Evolutionary conservation across 1,140 invertebrate genomes (phyloP).

Genomic region (Procambarus virginalis): DNA sequence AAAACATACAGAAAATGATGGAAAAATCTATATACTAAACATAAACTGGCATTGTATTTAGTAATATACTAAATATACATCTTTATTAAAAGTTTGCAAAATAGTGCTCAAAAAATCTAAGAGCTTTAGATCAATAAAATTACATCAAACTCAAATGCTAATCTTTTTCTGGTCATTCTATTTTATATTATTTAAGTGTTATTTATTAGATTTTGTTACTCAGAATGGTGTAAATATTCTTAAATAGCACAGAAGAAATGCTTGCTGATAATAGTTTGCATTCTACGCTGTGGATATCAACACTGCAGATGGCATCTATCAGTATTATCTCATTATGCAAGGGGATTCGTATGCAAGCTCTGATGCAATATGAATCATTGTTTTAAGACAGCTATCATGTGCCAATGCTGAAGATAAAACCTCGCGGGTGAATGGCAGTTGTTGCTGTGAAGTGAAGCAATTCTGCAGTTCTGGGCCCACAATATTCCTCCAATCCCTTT

Average conservation of each 20-base stretch:
- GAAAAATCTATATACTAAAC: neutral
- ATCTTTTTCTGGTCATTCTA: conserved; percentile 62
- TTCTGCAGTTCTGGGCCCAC: conserved; percentile 1
- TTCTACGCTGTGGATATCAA: neutral
- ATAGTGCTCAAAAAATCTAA: neutral
- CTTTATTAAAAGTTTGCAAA: neutral
- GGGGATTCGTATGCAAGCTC: conserved; percentile 58
- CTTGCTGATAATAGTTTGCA: conserved; percentile 11
- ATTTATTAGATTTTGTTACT: conserved; percentile 27
- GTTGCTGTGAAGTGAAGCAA: conserved; percentile 19
- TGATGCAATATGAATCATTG: conserved; percentile 50
- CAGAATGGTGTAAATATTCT: conserved; percentile 22
- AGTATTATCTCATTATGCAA: conserved; percentile 68
- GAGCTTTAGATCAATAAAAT: neutral
- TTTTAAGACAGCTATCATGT: conserved; percentile 40
- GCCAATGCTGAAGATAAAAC: conserved; percentile 55
- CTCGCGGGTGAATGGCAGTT: conserved; percentile 51
- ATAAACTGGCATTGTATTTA: neutral
- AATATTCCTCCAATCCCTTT: neutral
- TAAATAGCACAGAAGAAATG: conserved; percentile 9
- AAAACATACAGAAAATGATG: neutral
- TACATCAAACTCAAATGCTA: conserved; percentile 35
- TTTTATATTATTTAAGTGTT: conserved; percentile 55
- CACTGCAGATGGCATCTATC: conserved; percentile 43
- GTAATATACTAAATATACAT: neutral